phyloP scores from a whole-genome alignment of 2,888 invertebrate genomes.

The Acheta domesticus region DNA sequence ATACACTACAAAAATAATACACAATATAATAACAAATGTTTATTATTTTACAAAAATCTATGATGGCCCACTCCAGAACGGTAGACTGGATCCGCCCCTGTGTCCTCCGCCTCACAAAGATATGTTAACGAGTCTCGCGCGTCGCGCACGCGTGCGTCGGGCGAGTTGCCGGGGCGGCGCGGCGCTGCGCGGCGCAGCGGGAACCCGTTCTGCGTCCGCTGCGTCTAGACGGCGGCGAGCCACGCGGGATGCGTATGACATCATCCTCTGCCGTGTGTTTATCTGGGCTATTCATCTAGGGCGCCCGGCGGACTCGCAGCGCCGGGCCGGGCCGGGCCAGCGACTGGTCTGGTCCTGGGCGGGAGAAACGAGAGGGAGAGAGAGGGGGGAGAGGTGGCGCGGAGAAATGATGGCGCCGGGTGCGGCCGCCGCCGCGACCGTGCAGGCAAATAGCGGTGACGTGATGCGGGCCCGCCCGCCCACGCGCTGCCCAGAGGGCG shows the following conservation, averaged over 20 bases:
- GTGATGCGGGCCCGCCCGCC: constrained; percentile 11
- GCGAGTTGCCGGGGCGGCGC: no score
- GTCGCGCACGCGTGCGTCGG: no score
- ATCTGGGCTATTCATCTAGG: not conserved
- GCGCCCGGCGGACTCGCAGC: not conserved
- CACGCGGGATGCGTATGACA: not conserved
- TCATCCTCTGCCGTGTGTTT: not conserved
- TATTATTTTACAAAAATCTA: no score
- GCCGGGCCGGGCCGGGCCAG: no score
- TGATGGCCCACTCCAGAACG: no score
- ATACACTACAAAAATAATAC: no score
- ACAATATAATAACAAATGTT: no score
- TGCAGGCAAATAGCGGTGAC: not conserved
- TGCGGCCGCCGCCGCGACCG: not conserved
- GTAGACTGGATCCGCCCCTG: no score
- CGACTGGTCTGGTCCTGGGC: not conserved
- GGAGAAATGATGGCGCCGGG: constrained; percentile 30
- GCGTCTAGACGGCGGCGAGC: no score
- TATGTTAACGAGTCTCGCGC: no score
- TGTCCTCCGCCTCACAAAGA: no score
- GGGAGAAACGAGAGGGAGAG: constrained; percentile 36
- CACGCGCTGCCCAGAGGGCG: not conserved
- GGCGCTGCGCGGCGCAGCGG: no score
- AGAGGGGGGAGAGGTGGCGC: constrained; percentile 22
- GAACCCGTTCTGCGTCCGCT: not conserved